Evolutionary conservation across 2,113 vertebrate species (phyloP), one percentile per base, ranked within the genome.

Genomic region (Archocentrus centrarchus): DNA sequence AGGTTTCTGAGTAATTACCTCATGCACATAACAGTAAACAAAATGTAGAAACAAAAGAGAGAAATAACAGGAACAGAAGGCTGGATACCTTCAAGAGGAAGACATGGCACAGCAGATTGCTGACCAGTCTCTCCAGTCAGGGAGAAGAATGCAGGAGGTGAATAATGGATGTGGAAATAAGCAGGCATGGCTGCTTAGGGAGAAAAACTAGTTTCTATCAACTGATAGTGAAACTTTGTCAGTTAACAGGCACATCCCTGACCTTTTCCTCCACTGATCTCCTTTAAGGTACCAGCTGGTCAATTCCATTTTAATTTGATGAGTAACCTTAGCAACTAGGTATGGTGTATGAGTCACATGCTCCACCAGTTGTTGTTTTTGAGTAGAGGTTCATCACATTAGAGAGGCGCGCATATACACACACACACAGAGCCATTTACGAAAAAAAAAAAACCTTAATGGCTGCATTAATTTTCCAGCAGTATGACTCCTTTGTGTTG

Each of bases 291-390:
- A 77, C 53, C 53, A 60, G 20, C 37, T 50, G 77, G 80, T 75
- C 53, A 81, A 70, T 27, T 77, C 81, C 60, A 61, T 35, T 80
- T 59, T 83, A 83, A 90, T 86, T 86, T 62, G 37, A 76, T 75
- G 57, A 76, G 87, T 84, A 82, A 75, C 89, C 60, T 11, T 83
- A 83, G 85, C 85, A 83, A 89, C 85, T 61, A 78, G 81, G 81
- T 59, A 53, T 47, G 6, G 53, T 1, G n/a, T 13, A 68, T 81
- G 77, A 86, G 83, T 89, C 83, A 57, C 81, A 57, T 41, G 63
- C 44, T 41, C 50, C 32, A 39, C 13, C 11, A 14, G 13, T 79
- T 37, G 57, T 59, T 68, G 66, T 90, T 85, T 90, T 68, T 70
- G 22, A 81, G 53, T 37, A 70, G 10, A 66, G n/a, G 32, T 27